phyloP scores from a whole-genome alignment of 2,797 vertebrate species.

The Lagodon rhomboides region DNA sequence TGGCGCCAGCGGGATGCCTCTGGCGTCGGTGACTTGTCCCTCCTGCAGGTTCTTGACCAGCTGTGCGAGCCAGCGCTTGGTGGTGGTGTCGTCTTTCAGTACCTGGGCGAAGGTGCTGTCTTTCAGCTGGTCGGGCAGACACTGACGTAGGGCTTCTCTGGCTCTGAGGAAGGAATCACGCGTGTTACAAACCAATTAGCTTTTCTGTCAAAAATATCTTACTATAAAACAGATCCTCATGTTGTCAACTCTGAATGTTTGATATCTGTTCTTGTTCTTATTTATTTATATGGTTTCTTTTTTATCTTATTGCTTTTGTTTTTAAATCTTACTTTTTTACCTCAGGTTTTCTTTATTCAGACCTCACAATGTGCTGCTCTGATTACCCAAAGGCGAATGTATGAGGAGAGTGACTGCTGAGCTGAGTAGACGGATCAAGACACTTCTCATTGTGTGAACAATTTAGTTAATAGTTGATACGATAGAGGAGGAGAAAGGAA shows the following conservation, averaged over 20 bases:
- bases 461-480: neutral
- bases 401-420: neutral
- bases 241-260: no score
- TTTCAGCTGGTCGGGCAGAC: conserved; percentile 98
- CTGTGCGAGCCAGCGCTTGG: conserved; percentile 98
- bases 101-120: conserved; percentile 98
- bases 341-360: neutral
- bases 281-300: no score
- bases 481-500: neutral
- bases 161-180: conserved; percentile 85
- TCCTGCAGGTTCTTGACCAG: conserved; percentile 99
- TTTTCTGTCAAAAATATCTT: neutral
- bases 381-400: neutral
- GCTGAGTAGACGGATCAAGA: no score
- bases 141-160: conserved; percentile 97
- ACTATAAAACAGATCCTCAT: neutral
- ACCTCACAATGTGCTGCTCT: neutral
- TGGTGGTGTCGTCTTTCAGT: conserved; percentile 98
- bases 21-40: conserved; percentile 95
- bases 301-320: no score
- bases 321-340: neutral
- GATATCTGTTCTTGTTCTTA: no score
- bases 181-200: neutral
- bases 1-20: conserved; percentile 95
- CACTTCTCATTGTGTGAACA: neutral